Conservation (phyloP, 1,140 invertebrate species). For the Drosophila triauraria region DNA sequence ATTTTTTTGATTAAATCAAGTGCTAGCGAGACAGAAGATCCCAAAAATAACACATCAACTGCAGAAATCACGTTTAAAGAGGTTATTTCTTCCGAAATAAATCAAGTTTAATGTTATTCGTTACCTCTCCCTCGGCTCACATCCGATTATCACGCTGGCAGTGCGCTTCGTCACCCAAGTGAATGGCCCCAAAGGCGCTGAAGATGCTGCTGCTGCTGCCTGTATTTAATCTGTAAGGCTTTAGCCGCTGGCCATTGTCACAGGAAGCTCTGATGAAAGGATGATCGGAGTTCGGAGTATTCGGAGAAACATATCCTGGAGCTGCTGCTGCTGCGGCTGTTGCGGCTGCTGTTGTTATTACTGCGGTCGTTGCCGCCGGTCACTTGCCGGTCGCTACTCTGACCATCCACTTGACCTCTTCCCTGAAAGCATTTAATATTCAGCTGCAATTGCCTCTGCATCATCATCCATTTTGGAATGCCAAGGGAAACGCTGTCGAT, state of each 20-base stretch:
- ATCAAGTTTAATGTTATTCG: not conserved
- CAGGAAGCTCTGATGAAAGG: conserved; percentile 3
- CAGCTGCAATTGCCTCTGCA: not conserved
- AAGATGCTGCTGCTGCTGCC: not conserved
- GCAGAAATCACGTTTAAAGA: not conserved
- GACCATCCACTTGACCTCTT: conserved; percentile 32
- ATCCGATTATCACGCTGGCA: conserved; percentile 3
- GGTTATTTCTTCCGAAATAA: not conserved
- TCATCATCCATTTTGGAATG: conserved; percentile 23
- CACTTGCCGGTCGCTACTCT: conserved; percentile 2
- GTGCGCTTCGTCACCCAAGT: conserved; percentile 7
- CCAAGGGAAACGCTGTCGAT: conserved; percentile 21
- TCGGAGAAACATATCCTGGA: conserved; percentile 1
- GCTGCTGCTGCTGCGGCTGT: not conserved
- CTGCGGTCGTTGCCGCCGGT: conserved; percentile 24
- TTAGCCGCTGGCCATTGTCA: not conserved
- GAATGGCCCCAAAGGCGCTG: not conserved
- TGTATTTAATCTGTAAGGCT: conserved; percentile 10
- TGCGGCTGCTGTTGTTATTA: conserved; percentile 17
- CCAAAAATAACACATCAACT: no score
- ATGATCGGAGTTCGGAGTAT: not conserved
- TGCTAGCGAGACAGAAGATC: no score
- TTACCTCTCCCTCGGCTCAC: not conserved
- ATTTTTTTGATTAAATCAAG: no score
- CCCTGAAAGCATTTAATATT: conserved; percentile 29